Percentiles rank a stretch among this genome's conserved stretches.
Evolutionary conservation across 2,888 invertebrate species (phyloP).

Genomic region (Nomada lathburiana): DNA sequence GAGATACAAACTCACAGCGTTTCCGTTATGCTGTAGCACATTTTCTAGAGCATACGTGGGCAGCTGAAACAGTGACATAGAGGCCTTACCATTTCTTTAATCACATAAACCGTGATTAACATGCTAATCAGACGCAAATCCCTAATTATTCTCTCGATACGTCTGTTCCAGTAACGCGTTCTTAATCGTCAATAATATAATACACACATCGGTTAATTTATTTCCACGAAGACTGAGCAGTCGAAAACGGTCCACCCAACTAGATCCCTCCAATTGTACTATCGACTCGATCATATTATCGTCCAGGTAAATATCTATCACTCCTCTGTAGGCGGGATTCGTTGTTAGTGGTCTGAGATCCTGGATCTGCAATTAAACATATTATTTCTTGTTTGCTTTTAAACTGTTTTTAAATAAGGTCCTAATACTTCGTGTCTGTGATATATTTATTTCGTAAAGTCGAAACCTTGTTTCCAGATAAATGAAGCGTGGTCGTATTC

Average conservation of each 20-base stretch:
- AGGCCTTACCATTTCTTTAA: neutral
- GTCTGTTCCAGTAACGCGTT: constrained; percentile 33
- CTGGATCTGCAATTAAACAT: constrained; percentile 85
- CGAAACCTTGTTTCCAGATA: constrained; percentile 88
- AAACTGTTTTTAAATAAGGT: neutral
- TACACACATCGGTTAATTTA: constrained; percentile 88
- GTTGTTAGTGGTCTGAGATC: constrained; percentile 87
- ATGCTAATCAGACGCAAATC: constrained; percentile 21
- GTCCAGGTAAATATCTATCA: constrained; percentile 91
- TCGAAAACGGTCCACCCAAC: constrained; percentile 92
- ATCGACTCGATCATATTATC: constrained; percentile 90
- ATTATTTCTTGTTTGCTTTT: neutral
- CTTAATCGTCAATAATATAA: neutral
- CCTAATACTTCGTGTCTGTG: too few species aligned
- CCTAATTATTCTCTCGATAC: neutral
- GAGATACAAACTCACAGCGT: constrained; percentile 89
- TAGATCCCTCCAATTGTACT: constrained; percentile 90
- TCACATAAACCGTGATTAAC: constrained; percentile 15
- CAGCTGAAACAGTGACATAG: constrained; percentile 85
- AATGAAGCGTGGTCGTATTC: constrained; percentile 88
- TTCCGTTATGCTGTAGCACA: constrained; percentile 90
- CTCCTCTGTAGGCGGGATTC: constrained; percentile 88
- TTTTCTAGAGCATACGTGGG: constrained; percentile 93
- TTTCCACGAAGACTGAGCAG: constrained; percentile 92
- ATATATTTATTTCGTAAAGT: neutral